These are phyloP conservation scores for Ursus arctos DNA, from an alignment of 2,113 vertebrate genomes.

Conservation along the genomic window DNA sequence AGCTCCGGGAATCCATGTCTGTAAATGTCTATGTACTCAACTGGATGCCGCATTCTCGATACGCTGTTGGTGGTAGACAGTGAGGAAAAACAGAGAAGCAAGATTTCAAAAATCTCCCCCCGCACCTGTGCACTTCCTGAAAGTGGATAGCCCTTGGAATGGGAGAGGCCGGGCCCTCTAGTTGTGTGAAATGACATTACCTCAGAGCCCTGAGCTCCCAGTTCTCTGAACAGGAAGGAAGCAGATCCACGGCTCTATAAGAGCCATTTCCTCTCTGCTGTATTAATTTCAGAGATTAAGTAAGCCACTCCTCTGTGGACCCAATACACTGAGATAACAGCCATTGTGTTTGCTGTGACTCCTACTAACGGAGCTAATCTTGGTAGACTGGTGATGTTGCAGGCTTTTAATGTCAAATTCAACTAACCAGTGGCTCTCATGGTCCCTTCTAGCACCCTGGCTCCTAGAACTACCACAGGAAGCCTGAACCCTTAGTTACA, in stretches of 20 bases:
- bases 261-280: constrained; percentile 88
- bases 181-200: constrained; percentile 89
- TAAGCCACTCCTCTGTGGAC: constrained; percentile 88
- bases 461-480: neutral
- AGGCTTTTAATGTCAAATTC: constrained; percentile 67
- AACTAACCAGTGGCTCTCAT: constrained; percentile 36
- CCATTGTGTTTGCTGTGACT: constrained; percentile 80
- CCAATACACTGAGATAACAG: constrained; percentile 87
- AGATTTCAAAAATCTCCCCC: constrained; percentile 57
- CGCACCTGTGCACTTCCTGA: constrained; percentile 78
- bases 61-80: constrained; percentile 12
- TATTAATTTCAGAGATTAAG: constrained; percentile 92
- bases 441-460: neutral
- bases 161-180: constrained; percentile 86
- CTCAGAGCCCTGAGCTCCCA: constrained; percentile 82
- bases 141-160: constrained; percentile 74
- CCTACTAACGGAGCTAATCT: constrained; percentile 73
- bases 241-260: constrained; percentile 85
- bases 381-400: constrained; percentile 54
- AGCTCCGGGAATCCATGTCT: neutral
- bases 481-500: constrained; percentile 31
- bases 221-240: constrained; percentile 89
- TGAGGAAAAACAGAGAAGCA: neutral
- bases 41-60: neutral
- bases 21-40: neutral